A percentile compares a stretch with the other conserved stretches of the same genome.
Evolutionary conservation across 2,113 vertebrate species (phyloP).

Genomic region (Anhinga anhinga): DNA sequence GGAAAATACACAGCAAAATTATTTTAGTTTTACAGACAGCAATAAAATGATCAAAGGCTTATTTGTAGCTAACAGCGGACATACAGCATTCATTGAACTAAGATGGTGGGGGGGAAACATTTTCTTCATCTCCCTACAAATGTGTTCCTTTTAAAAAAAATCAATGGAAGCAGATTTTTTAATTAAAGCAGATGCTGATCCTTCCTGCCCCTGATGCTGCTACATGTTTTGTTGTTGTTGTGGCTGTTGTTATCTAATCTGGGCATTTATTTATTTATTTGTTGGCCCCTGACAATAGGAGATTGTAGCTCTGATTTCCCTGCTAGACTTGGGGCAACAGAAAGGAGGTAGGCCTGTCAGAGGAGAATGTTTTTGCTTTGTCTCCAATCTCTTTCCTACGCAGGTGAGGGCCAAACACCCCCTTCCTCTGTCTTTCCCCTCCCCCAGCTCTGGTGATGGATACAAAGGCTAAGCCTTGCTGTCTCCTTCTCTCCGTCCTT

Average conservation of each 20-base stretch:
- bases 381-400: background rate
- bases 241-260: conserved; percentile 44
- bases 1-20: background rate
- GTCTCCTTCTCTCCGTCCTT: conserved; percentile 46
- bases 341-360: background rate
- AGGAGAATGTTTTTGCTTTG: background rate
- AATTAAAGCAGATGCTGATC: conserved; percentile 62
- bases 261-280: conserved; percentile 45
- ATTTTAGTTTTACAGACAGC: conserved; percentile 23
- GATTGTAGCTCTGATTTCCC: background rate
- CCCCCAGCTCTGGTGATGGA: background rate
- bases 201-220: conserved; percentile 7
- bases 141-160: conserved; percentile 46
- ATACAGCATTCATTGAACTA: conserved; percentile 9
- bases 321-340: background rate
- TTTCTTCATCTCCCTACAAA: conserved; percentile 46
- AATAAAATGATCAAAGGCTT: conserved; percentile 64
- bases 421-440: background rate
- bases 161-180: conserved; percentile 59
- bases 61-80: conserved; percentile 20
- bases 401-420: background rate
- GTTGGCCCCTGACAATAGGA: conserved; percentile 1
- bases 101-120: background rate
- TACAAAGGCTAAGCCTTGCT: conserved; percentile 18
- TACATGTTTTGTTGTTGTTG: conserved; percentile 45